These are phyloP conservation scores for Prenolepis imparis DNA, from an alignment of 2,888 invertebrate species.

Conservation along the genomic window DNA sequence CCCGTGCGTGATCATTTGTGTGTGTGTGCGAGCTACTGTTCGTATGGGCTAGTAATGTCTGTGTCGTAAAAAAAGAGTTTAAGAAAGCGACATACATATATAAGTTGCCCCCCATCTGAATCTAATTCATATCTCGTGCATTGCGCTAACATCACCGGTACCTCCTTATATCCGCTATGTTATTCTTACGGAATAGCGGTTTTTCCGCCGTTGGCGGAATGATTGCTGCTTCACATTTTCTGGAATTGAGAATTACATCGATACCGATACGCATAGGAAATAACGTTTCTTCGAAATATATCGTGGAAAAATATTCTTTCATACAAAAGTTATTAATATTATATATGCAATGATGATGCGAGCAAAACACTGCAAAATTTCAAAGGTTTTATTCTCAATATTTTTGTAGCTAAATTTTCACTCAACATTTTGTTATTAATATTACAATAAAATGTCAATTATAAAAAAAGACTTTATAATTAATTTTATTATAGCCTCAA, in stretches of 20 bases:
- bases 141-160: slow-evolving; percentile 32
- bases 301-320: background rate
- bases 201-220: slow-evolving; percentile 24
- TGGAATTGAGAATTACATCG: slow-evolving; percentile 48
- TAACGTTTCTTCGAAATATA: background rate
- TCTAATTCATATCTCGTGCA: slow-evolving; percentile 43
- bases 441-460: background rate
- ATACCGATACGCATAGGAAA: slow-evolving; percentile 6
- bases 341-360: background rate
- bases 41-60: slow-evolving; percentile 30
- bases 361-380: slow-evolving; percentile 17
- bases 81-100: slow-evolving; percentile 47
- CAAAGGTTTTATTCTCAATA: background rate
- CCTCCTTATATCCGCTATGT: slow-evolving; percentile 13
- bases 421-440: background rate
- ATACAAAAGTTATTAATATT: background rate
- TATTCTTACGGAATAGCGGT: slow-evolving; percentile 27
- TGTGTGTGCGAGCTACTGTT: slow-evolving; percentile 12
- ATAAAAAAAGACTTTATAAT: background rate
- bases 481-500: background rate
- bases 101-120: slow-evolving; percentile 19
- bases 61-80: slow-evolving; percentile 34
- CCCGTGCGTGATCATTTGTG: slow-evolving; percentile 41
- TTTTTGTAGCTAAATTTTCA: background rate
- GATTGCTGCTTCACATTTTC: slow-evolving; percentile 49